Percentiles rank a stretch among this genome's conserved stretches.
phyloP scores from a whole-genome alignment of 2,888 invertebrate species.

The Achlya flavicornis region DNA sequence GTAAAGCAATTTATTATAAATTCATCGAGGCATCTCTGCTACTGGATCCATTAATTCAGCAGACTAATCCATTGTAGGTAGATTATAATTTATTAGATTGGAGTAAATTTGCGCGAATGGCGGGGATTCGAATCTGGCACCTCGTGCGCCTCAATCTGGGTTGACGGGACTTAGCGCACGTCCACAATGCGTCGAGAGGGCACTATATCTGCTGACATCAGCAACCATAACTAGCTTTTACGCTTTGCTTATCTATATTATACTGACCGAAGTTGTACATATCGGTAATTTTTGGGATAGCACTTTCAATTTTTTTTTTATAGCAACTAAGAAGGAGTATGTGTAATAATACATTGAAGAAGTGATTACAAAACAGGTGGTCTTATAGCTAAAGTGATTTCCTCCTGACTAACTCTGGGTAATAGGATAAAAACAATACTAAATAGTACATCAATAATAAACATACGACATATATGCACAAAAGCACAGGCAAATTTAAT shows the following conservation, averaged over 20 bases:
- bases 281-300: too few relatives aligned
- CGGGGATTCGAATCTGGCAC: slow-evolving; percentile 34
- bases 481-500: too few relatives aligned
- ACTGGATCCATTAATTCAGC: slow-evolving; percentile 45
- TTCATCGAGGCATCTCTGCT: slow-evolving; percentile 33
- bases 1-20: slow-evolving; percentile 38
- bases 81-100: slow-evolving; percentile 48
- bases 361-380: too few relatives aligned
- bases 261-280: too few relatives aligned
- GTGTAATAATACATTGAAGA: too few relatives aligned
- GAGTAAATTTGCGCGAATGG: slow-evolving; percentile 41
- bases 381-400: too few relatives aligned
- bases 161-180: slow-evolving; percentile 3
- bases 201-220: background rate
- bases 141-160: slow-evolving; percentile 2
- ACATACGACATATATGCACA: too few relatives aligned
- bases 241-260: background rate
- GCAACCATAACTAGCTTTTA: background rate
- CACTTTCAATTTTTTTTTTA: background rate
- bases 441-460: background rate
- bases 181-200: background rate
- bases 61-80: slow-evolving; percentile 41
- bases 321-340: too few relatives aligned
- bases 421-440: too few relatives aligned
- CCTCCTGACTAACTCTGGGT: too few relatives aligned